phyloP scores from a whole-genome alignment of 2,888 invertebrate genomes.

The Macrophya alboannulata region DNA sequence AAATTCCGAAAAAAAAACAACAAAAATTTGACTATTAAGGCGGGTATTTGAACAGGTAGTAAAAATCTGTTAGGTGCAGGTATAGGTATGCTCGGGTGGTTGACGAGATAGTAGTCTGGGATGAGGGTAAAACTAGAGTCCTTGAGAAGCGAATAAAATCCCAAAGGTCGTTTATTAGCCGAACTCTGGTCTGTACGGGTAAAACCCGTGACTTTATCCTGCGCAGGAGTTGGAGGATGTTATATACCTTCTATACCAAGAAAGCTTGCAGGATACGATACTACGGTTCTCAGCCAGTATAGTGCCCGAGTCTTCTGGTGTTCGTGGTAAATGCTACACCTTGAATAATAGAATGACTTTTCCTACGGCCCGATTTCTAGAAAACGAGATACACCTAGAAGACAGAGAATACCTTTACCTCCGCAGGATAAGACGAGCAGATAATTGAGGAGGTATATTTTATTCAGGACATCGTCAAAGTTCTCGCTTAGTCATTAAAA shows the following conservation, averaged over 20 bases:
- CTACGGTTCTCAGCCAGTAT: neutral
- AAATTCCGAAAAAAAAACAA: neutral
- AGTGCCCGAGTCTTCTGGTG: conserved; percentile 10
- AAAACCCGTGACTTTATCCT: neutral
- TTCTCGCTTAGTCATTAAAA: neutral
- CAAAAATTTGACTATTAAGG: neutral
- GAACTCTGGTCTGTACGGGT: neutral
- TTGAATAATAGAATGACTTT: conserved; percentile 32
- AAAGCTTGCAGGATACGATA: neutral
- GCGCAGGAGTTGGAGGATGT: neutral
- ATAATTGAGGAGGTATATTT: neutral
- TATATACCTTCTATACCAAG: neutral
- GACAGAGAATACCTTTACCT: neutral
- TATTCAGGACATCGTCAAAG: neutral
- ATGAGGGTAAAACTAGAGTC: neutral
- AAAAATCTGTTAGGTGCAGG: conserved; percentile 26
- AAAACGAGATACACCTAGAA: neutral
- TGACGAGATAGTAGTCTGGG: neutral
- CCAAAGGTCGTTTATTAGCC: conserved; percentile 67
- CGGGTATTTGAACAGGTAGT: neutral
- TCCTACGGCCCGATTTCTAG: conserved; percentile 10
- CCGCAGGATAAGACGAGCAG: neutral
- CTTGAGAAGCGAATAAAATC: conserved; percentile 60
- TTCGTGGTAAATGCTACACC: conserved; percentile 45
- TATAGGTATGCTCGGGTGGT: neutral